phyloP scores from a whole-genome alignment of 1,140 invertebrate species.

The Dreissena rostriformis region DNA sequence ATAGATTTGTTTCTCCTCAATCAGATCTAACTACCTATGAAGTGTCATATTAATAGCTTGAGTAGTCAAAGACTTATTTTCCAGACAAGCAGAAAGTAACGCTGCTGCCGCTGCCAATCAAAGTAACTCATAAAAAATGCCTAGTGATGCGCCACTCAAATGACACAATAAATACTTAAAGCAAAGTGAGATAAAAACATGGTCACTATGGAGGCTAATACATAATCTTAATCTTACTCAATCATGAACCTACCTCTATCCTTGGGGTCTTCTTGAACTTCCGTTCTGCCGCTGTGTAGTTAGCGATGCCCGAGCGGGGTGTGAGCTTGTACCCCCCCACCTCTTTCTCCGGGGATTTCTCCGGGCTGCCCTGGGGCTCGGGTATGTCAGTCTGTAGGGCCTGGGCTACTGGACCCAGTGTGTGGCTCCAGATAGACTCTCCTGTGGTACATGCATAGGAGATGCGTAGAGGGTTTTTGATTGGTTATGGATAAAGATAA shows the following conservation, averaged over 20 bases:
- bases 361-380: slow-evolving; percentile 31
- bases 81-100: too few relatives aligned
- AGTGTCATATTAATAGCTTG: too few relatives aligned
- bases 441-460: slow-evolving; percentile 65
- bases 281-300: slow-evolving; percentile 47
- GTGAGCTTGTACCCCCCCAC: slow-evolving; percentile 50
- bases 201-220: too few relatives aligned
- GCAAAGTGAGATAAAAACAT: too few relatives aligned
- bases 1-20: too few relatives aligned
- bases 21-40: too few relatives aligned
- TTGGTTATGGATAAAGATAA: neutral
- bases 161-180: too few relatives aligned
- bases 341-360: slow-evolving; percentile 51
- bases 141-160: too few relatives aligned
- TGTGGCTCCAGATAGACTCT: slow-evolving; percentile 77
- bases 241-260: slow-evolving; percentile 58
- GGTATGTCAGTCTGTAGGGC: slow-evolving; percentile 71
- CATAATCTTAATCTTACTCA: too few relatives aligned
- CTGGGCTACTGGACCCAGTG: slow-evolving; percentile 58
- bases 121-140: too few relatives aligned
- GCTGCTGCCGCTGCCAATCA: too few relatives aligned
- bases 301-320: slow-evolving; percentile 26
- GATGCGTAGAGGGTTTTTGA: neutral
- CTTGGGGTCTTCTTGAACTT: slow-evolving; percentile 63
- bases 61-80: too few relatives aligned